A percentile compares a stretch with the other conserved stretches of the same genome.
phyloP scores from a whole-genome alignment of 2,113 vertebrate species.

The Symphodus melops region DNA sequence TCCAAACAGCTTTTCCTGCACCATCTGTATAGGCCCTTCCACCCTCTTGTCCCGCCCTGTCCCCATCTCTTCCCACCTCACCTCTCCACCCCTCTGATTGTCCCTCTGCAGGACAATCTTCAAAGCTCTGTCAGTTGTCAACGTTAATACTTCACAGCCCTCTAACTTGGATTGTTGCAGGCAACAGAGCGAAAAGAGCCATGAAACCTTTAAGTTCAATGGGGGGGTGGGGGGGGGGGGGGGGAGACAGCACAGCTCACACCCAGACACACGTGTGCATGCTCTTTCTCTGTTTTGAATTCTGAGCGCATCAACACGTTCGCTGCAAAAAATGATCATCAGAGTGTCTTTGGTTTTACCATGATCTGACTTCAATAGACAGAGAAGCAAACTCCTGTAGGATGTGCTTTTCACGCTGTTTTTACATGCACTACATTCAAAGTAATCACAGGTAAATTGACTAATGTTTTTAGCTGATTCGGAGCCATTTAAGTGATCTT shows the following conservation, averaged over 20 bases:
- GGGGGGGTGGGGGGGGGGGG: no score
- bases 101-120: conserved; percentile 47
- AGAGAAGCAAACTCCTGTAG: background rate
- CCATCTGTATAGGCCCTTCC: conserved; percentile 5
- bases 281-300: conserved; percentile 62
- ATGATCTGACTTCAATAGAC: background rate
- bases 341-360: background rate
- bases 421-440: background rate
- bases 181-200: conserved; percentile 16
- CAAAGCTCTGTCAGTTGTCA: conserved; percentile 57
- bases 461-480: background rate
- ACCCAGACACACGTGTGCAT: conserved; percentile 41
- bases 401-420: background rate
- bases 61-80: conserved; percentile 37
- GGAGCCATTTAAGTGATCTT: background rate
- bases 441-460: background rate
- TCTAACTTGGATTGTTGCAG: conserved; percentile 21
- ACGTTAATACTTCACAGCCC: conserved; percentile 39
- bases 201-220: conserved; percentile 18
- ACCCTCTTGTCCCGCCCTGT: conserved; percentile 7
- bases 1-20: background rate
- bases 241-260: conserved; percentile 33
- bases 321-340: conserved; percentile 52
- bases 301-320: conserved; percentile 15
- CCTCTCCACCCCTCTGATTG: conserved; percentile 51